Evolutionary conservation across 2,113 vertebrate genomes (phyloP).

Genomic region (Cyanoliseus patagonus): DNA sequence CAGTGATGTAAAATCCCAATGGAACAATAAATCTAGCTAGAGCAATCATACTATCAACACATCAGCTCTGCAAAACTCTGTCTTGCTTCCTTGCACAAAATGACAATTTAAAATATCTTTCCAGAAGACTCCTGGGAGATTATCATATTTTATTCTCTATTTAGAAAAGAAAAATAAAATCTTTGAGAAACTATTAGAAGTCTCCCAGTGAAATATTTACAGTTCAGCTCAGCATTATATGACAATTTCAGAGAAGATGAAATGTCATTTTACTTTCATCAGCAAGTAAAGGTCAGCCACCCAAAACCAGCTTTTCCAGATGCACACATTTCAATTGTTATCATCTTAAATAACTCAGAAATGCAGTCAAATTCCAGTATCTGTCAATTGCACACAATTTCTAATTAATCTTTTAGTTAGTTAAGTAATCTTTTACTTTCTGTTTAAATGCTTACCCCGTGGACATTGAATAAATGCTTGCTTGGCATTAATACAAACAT

Average conservation of each 20-base stretch:
- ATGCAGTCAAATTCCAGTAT: not conserved
- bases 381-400: not conserved
- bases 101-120: constrained; percentile 44
- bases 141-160: constrained; percentile 9
- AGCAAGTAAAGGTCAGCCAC: constrained; percentile 7
- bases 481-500: not conserved
- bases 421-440: not conserved
- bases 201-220: constrained; percentile 3
- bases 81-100: constrained; percentile 35
- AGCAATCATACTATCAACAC: constrained; percentile 29
- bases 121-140: constrained; percentile 9
- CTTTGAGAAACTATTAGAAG: not conserved
- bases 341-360: constrained; percentile 18
- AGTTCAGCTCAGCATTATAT: constrained; percentile 10
- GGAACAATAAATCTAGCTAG: constrained; percentile 20
- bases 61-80: constrained; percentile 13
- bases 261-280: constrained; percentile 59
- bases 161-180: not conserved
- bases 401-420: no score
- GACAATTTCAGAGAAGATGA: not conserved
- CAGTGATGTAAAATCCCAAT: not conserved
- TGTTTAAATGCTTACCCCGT: not conserved
- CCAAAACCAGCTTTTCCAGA: constrained; percentile 12
- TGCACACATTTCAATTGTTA: constrained; percentile 35
- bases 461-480: not conserved